A percentile compares a stretch with the other conserved stretches of the same genome.
phyloP scores from a whole-genome alignment of 2,888 invertebrate species.

The Daptonema setosum region DNA sequence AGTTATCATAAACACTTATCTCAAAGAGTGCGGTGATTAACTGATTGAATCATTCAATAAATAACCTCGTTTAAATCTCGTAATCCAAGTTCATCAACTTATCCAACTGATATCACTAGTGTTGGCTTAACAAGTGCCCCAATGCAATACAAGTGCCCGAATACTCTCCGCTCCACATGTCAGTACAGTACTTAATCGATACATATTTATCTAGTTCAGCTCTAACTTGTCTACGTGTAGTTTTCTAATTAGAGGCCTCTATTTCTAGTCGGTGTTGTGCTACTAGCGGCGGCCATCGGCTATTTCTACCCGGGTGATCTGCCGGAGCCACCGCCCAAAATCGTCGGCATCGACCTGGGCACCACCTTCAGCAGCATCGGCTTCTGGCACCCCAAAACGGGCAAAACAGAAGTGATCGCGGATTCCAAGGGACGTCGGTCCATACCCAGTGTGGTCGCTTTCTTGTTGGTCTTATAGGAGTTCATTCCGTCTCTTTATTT shows the following conservation, averaged over 20 bases:
- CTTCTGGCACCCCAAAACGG: slow-evolving; percentile 33
- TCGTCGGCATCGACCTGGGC: slow-evolving; percentile 31
- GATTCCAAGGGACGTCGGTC: slow-evolving; percentile 30
- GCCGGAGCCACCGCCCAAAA: slow-evolving; percentile 31
- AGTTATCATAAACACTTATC: too few species aligned
- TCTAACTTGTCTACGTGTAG: too few species aligned
- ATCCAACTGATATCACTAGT: too few species aligned
- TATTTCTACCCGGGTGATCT: slow-evolving; percentile 30
- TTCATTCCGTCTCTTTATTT: slow-evolving; percentile 2
- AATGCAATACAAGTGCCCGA: too few species aligned
- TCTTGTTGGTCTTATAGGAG: slow-evolving; percentile 18
- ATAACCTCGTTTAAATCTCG: too few species aligned
- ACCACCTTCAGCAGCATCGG: slow-evolving; percentile 32
- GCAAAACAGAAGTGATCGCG: slow-evolving; percentile 29
- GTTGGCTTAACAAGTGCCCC: too few species aligned
- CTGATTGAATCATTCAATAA: too few species aligned
- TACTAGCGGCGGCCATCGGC: slow-evolving; percentile 28
- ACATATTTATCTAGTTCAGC: too few species aligned
- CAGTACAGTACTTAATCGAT: too few species aligned
- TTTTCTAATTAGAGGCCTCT: background rate
- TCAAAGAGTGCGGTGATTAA: too few species aligned
- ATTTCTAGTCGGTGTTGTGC: slow-evolving; percentile 8
- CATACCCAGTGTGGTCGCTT: slow-evolving; percentile 35
- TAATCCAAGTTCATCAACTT: too few species aligned
- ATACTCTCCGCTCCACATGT: too few species aligned